phyloP scores from a whole-genome alignment of 2,888 invertebrate genomes.

The Dorcus hopei region DNA sequence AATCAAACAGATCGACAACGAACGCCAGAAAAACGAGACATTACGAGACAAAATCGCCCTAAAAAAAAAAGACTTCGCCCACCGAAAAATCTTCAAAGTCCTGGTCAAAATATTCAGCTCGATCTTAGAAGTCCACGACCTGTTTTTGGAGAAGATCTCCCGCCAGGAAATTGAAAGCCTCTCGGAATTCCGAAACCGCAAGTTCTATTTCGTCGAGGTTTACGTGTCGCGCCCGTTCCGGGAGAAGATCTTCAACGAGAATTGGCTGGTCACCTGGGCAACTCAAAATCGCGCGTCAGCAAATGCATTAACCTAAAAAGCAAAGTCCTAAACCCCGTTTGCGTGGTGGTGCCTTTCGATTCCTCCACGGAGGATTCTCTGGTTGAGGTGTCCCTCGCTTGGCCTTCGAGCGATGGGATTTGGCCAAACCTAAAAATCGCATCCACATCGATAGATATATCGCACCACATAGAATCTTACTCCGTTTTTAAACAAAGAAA shows the following conservation, averaged over 20 bases:
- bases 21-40: constrained; percentile 32
- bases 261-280: constrained; percentile 33
- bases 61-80: constrained; percentile 19
- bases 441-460: constrained; percentile 34
- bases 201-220: constrained; percentile 41
- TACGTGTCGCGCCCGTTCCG: constrained; percentile 34
- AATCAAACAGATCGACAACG: constrained; percentile 36
- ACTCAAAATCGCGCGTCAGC: constrained; percentile 14
- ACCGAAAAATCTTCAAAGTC: constrained; percentile 33
- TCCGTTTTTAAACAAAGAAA: neutral
- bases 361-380: constrained; percentile 26
- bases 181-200: constrained; percentile 23
- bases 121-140: constrained; percentile 31
- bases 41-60: constrained; percentile 31
- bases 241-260: constrained; percentile 30
- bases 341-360: constrained; percentile 34
- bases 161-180: constrained; percentile 22
- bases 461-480: constrained; percentile 36
- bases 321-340: constrained; percentile 25
- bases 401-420: constrained; percentile 21
- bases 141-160: constrained; percentile 32
- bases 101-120: constrained; percentile 39
- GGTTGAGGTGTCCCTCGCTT: constrained; percentile 30
- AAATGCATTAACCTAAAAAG: constrained; percentile 26
- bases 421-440: constrained; percentile 33